phyloP scores from a whole-genome alignment of 2,888 invertebrate genomes.

The Nezara viridula region DNA sequence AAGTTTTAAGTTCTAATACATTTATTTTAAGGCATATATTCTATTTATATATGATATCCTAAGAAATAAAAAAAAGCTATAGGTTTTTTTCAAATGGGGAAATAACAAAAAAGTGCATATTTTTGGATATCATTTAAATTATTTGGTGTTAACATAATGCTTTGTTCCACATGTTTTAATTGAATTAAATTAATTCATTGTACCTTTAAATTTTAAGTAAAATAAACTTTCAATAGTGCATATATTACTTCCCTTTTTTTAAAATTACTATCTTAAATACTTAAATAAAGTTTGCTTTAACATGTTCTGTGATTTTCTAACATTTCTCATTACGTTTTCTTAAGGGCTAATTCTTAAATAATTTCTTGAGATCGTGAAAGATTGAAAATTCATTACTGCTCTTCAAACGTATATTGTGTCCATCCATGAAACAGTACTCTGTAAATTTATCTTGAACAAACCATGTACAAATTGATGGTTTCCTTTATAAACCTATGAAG shows the following conservation, averaged over 20 bases:
- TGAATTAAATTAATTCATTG: not conserved
- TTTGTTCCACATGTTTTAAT: slow-evolving; percentile 9
- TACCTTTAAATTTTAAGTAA: not conserved
- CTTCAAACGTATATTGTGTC: too few species aligned
- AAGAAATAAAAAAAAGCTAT: not conserved
- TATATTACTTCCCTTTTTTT: not conserved
- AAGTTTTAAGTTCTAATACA: not conserved
- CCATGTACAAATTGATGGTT: too few species aligned
- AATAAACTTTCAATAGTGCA: not conserved
- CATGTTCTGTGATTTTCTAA: not conserved
- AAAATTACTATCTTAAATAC: too few species aligned
- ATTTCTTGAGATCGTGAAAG: too few species aligned
- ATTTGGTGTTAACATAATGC: not conserved
- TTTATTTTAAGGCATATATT: not conserved
- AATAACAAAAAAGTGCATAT: not conserved
- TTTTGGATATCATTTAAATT: not conserved
- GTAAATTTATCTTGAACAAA: too few species aligned
- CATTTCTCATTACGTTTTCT: not conserved
- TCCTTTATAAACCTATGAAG: too few species aligned
- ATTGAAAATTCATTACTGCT: too few species aligned
- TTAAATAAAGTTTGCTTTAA: not conserved
- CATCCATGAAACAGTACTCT: too few species aligned
- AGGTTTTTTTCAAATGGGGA: not conserved
- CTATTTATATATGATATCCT: not conserved
- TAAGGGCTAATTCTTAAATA: not conserved